Base-by-base conservation (phyloP, 1,140 invertebrate species). In the Cydia strobilella region DNA sequence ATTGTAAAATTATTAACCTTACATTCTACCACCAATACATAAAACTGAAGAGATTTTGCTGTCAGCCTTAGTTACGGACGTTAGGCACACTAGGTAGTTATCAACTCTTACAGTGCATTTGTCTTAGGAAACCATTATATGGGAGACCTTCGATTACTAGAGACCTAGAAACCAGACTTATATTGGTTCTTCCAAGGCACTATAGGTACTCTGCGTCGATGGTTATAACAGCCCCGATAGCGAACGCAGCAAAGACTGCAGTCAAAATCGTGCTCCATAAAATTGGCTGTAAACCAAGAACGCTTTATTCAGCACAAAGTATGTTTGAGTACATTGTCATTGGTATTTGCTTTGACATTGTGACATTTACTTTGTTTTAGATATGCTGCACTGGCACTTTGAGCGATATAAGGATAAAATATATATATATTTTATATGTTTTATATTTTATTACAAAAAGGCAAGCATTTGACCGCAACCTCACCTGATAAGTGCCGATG, bases 301-400 rank as follows among this genome's bases (percentile, higher is more conserved):
- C 65, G 0, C n/a, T 35, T 18, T 4, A 20, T n/a, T 42, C 65
- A 69, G 65, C 65, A 69, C 65, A 69, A 69, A 69, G 31, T 69
- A 69, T 27, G 20, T 66, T 18, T 31, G 15, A 69, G 65, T 35
- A 69, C 65, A 69, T 69, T 69, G 65, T 69, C 65, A 69, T 69
- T 23, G 27, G n/a, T n/a, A n/a, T n/a, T n/a, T n/a, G n/a, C n/a
- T n/a, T 69, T 69, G 65, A 42, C 65, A 69, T 69, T 23, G 27
- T 15, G 27, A 66, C 13, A 69, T 39, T 69, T 65, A 31, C 27
- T 65, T 65, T 65, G 27, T 65, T 65, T 65, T 35, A 31, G 25
- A 65, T n/a, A 18, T 31, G 63, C 63, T n/a, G 63, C 23, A 35
- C 25, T 31, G 18, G 63, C 23, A 65, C 13, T 31, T 35, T 65